Base-by-base conservation (phyloP, 2,888 invertebrate species). In the Fragum whitleyi region DNA sequence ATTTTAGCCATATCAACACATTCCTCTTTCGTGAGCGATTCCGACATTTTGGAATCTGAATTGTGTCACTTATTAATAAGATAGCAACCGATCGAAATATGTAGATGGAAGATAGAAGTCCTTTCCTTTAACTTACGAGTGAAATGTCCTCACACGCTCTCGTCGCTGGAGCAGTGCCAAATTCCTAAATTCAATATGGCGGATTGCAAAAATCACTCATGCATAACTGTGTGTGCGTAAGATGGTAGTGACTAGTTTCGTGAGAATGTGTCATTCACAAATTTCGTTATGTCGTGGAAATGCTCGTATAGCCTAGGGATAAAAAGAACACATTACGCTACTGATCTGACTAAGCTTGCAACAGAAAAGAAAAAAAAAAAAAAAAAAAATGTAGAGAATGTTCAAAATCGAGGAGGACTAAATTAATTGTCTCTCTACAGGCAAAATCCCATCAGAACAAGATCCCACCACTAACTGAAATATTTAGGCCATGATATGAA, bases 1-100 rank as follows among this genome's bases (percentile, higher is more conserved):
- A 99, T 96, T 96, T 99, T 99, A 95, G 99, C 99, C 96, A 97
- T 97, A 2, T n/a, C 21, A 1, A 61, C 67, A 26, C 42, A 47
- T 23, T 62, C 67, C 32, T 67, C 59, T 21, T 68, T 75, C 7
- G 47, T 47, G 7, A 47, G 47, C 47, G 62, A 14, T 51, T 81
- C 77, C 36, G 47, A 67, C 73, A 73, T 84, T 42, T 72, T 19
- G 47, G 19, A 3, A 47, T 47, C 47, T 47, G 14, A 16, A 19
- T 77, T 7, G 21, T 59, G 21, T 53, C 36, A 21, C 23, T 53
- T 57, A 11, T 11, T 59, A 19, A 26, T n/a, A 47, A 47, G 14
- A 47, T 47, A 47, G 3, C 5, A 47, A 47, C 14, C 47, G 16
- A n/a, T 47, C 7, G 5, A 14, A 47, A 47, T 3, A n/a, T 3